phyloP scores from a whole-genome alignment of 2,888 invertebrate genomes.

The Sericinus montela region DNA sequence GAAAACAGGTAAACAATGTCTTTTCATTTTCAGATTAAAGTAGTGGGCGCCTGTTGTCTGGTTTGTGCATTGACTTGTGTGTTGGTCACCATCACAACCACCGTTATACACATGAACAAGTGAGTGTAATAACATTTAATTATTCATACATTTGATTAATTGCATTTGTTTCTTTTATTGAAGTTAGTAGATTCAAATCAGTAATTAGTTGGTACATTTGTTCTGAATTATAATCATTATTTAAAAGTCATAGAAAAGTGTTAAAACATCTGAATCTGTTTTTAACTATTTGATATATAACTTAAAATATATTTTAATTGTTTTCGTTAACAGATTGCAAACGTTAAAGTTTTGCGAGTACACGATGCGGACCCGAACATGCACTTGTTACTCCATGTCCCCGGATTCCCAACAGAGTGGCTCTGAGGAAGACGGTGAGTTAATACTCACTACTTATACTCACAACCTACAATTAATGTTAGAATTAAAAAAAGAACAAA shows the following conservation, averaged over 20 bases:
- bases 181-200: too few relatives aligned
- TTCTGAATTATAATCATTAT: too few relatives aligned
- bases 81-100: slow-evolving; percentile 92
- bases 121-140: slow-evolving; percentile 36
- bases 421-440: slow-evolving; percentile 77
- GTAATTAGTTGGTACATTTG: too few relatives aligned
- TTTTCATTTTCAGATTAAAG: slow-evolving; percentile 84
- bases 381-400: slow-evolving; percentile 88
- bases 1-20: not conserved
- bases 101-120: slow-evolving; percentile 93
- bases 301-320: too few relatives aligned
- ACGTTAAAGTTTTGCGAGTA: slow-evolving; percentile 93
- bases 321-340: slow-evolving; percentile 80
- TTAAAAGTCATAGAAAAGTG: too few relatives aligned
- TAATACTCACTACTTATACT: too few relatives aligned
- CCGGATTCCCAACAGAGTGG: slow-evolving; percentile 81
- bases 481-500: slow-evolving; percentile 33
- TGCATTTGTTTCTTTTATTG: too few relatives aligned
- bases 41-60: slow-evolving; percentile 92
- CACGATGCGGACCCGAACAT: slow-evolving; percentile 87
- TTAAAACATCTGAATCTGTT: too few relatives aligned
- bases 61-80: slow-evolving; percentile 93
- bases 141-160: too few relatives aligned
- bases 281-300: too few relatives aligned
- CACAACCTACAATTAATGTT: too few relatives aligned